phyloP scores from a whole-genome alignment of 2,113 vertebrate species.

The Phainopepla nitens region DNA sequence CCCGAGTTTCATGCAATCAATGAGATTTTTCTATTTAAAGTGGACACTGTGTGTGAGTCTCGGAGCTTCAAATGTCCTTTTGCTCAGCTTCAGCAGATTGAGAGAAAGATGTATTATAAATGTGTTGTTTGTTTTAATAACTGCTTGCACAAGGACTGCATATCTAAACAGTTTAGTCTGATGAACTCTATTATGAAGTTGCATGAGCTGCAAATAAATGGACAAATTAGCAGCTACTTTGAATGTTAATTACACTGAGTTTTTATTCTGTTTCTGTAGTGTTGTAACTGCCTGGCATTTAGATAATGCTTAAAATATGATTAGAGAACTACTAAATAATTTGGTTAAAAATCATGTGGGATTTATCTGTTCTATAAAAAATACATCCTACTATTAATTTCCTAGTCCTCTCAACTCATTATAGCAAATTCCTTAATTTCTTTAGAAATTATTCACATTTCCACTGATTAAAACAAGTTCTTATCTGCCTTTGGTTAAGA shows the following conservation, averaged over 20 bases:
- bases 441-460: background rate
- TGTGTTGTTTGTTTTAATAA: constrained; percentile 60
- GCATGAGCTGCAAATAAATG: background rate
- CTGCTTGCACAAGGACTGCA: background rate
- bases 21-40: constrained; percentile 87
- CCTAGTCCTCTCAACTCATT: background rate
- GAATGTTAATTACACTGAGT: background rate
- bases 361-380: background rate
- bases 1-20: constrained; percentile 86
- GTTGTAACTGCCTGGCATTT: background rate
- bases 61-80: constrained; percentile 81
- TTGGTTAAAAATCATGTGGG: background rate
- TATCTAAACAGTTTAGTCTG: background rate
- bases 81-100: constrained; percentile 79
- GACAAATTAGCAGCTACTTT: background rate
- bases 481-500: background rate
- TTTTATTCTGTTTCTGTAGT: background rate
- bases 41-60: constrained; percentile 82
- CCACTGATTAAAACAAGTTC: background rate
- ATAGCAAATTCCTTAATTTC: background rate
- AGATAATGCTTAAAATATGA: constrained; percentile 5
- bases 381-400: background rate
- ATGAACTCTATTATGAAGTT: constrained; percentile 1
- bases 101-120: constrained; percentile 65
- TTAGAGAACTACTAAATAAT: background rate